Conservation (phyloP, 2,888 invertebrate species). For the Nephrotoma appendiculata region DNA sequence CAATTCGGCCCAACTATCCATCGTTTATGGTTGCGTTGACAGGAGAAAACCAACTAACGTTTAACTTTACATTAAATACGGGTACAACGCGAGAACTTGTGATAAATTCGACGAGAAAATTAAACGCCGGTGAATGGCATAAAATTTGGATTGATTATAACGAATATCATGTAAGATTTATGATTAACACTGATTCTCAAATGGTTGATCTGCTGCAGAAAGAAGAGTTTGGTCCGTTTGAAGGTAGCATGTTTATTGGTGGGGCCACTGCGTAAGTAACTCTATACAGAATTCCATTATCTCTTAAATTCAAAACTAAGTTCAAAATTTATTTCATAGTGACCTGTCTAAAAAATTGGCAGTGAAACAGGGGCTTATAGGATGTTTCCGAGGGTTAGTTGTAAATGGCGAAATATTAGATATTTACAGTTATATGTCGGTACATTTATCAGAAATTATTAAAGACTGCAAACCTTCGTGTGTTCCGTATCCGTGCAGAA, state of each 20-base stretch:
- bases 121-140: constrained; percentile 92
- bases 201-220: constrained; percentile 74
- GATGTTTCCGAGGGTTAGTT: constrained; percentile 83
- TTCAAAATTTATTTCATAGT: constrained; percentile 30
- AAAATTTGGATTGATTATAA: constrained; percentile 93
- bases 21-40: constrained; percentile 85
- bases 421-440: constrained; percentile 85
- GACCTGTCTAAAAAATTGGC: constrained; percentile 69
- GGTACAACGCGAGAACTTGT: constrained; percentile 68
- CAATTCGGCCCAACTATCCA: constrained; percentile 75
- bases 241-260: constrained; percentile 87
- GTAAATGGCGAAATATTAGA: constrained; percentile 85
- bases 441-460: constrained; percentile 79
- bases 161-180: constrained; percentile 81
- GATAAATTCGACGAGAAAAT: constrained; percentile 63
- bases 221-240: constrained; percentile 84
- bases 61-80: constrained; percentile 78
- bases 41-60: constrained; percentile 73
- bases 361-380: constrained; percentile 78
- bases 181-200: constrained; percentile 79
- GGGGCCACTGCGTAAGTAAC: constrained; percentile 75
- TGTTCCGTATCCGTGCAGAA: constrained; percentile 85
- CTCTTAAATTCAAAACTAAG: neutral
- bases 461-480: constrained; percentile 90
- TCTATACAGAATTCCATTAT: neutral